Evolutionary conservation across 2,888 invertebrate species (phyloP), one percentile per base, ranked within the genome.

Genomic region (Conus canariensis): DNA sequence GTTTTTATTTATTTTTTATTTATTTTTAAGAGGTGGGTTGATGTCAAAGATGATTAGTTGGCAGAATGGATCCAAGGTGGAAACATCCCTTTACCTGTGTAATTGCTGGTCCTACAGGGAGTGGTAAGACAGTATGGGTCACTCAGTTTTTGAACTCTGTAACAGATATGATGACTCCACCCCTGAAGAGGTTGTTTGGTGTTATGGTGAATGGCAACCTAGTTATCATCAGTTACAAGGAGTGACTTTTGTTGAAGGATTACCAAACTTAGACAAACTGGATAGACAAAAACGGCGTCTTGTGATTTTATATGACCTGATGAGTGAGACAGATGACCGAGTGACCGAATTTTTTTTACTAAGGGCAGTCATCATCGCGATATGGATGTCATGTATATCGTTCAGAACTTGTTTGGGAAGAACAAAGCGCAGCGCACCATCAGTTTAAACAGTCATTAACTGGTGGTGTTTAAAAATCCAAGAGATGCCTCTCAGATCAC

Each of bases 241-340:
- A 22, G 85, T 90, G 6, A 60, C 56, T 10, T 88, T 90, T 59
- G 74, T 85, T 4, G 90, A 90, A 85, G 90, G 90, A 12, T 25
- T 90, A n/a, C 85, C 85, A 10, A 60, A 85, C n/a, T 3, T 45
- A 12, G 30, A 64, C 12, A 16, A 59, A 4, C 59, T 25, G 85
- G 59, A 59, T 12, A 12, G 10, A 9, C 9, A 4, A 0, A 59
- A 77, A 25, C 7, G 74, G 22, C 58, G 77, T 4, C 19, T 88
- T 25, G 58, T 88, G 16, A n/a, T 88, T n/a, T n/a, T 88, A 5
- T 56, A 83, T 64, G 89, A 89, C 45, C n/a, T 80, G 59, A 90
- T 90, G 90, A 58, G 59, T 22, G 88, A 90, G 58, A 74, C 88
- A 5, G 88, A 83, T n/a, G 88, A 88, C 12, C 60, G 59, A 19